Conservation (phyloP, 1,140 invertebrate species). For the Metopolophium dirhodum region DNA sequence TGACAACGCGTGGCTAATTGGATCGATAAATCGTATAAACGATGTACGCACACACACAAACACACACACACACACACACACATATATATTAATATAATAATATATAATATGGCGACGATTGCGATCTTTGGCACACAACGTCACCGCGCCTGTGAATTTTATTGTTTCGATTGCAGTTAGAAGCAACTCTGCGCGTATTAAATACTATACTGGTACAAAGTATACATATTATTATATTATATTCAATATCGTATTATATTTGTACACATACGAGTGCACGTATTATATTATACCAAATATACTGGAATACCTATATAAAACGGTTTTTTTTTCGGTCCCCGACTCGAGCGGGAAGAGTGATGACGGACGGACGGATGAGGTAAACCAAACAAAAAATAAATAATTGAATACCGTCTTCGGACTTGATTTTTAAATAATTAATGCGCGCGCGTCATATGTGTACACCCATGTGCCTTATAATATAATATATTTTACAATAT, state of each 20-base stretch:
- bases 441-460: neutral
- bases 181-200: neutral
- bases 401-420: neutral
- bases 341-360: no score
- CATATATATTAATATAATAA: neutral
- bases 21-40: constrained; percentile 50
- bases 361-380: neutral
- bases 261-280: no score
- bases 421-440: constrained; percentile 11
- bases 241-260: no score
- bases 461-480: no score
- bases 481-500: neutral
- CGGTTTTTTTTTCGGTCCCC: no score
- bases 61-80: no score
- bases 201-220: neutral
- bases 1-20: constrained; percentile 51
- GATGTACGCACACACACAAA: neutral
- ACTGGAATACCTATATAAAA: no score
- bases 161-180: constrained; percentile 16
- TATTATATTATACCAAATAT: no score
- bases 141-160: neutral
- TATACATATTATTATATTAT: neutral
- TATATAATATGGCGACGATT: constrained; percentile 27
- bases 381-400: neutral
- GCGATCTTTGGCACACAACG: constrained; percentile 50